Evolutionary conservation across 2,888 invertebrate genomes (phyloP).

Genomic region (Lasioglossum figueresi): DNA sequence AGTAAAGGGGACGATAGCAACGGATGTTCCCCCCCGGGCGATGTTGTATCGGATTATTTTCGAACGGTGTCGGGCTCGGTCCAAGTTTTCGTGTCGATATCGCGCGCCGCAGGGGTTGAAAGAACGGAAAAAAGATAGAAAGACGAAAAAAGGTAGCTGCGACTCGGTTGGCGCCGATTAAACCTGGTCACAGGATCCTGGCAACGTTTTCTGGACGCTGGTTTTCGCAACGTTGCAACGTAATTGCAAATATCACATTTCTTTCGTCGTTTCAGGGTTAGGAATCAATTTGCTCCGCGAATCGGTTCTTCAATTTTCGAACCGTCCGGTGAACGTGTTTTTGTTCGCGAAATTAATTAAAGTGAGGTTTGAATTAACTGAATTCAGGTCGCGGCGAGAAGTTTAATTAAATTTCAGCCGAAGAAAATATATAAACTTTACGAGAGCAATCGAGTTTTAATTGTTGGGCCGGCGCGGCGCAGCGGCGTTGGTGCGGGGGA

Average conservation of each 20-base stretch:
- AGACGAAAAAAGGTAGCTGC: neutral
- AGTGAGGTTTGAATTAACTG: conserved; percentile 11
- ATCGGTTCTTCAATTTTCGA: neutral
- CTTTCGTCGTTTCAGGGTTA: neutral
- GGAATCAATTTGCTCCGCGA: neutral
- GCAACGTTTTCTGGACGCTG: neutral
- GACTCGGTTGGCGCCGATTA: neutral
- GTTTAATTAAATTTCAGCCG: conserved; percentile 20
- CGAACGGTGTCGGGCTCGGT: neutral
- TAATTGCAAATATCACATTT: neutral
- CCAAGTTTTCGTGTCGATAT: conserved; percentile 11
- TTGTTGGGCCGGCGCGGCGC: neutral
- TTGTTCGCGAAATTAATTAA: conserved; percentile 18
- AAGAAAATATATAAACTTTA: conserved; percentile 21
- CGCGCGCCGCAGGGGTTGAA: neutral
- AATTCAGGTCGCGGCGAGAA: conserved; percentile 6
- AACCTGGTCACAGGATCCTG: neutral
- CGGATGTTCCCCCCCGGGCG: conserved; percentile 1
- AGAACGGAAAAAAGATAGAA: neutral
- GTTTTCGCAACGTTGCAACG: neutral
- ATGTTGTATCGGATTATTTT: conserved; percentile 2
- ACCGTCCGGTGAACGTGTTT: neutral
- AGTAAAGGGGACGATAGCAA: neutral
- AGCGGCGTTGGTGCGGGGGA: neutral
- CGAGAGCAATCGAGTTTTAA: conserved; percentile 15